Evolutionary conservation across 2,113 vertebrate species (phyloP).

Genomic region (Litocranius walleri): DNA sequence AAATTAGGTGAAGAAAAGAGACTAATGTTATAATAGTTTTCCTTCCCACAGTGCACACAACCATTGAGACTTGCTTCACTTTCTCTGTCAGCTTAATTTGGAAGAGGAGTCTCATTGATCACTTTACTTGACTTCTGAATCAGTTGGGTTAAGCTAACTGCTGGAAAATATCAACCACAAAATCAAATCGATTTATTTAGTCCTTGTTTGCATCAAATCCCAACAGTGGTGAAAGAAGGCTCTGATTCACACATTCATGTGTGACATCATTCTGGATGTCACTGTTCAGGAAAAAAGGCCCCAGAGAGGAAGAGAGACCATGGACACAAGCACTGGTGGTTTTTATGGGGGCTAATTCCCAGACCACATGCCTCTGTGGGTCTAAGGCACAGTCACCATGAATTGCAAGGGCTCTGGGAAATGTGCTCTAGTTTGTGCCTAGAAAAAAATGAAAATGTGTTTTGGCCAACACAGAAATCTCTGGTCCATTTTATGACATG

Average conservation of each 20-base stretch:
- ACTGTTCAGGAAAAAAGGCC: not conserved
- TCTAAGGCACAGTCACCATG: not conserved
- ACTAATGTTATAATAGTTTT: not conserved
- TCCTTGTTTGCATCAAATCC: not conserved
- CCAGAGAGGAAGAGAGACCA: not conserved
- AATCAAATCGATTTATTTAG: not conserved
- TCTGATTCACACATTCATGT: not conserved
- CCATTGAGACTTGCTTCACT: not conserved
- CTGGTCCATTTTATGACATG: not conserved
- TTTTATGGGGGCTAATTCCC: not conserved
- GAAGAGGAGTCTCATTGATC: not conserved
- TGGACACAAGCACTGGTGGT: not conserved
- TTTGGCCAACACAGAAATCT: not conserved
- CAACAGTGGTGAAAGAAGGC: not conserved
- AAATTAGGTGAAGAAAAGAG: not conserved
- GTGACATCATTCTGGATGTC: no score
- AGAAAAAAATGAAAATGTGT: not conserved
- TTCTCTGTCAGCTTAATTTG: not conserved
- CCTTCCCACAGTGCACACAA: not conserved
- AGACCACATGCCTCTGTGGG: not conserved
- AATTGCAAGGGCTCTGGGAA: not conserved
- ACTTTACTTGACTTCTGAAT: not conserved
- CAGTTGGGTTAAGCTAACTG: not conserved
- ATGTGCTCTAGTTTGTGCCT: not conserved
- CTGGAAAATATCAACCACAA: not conserved